Conservation (phyloP, 2,113 vertebrate genomes). For the Tapirus terrestris region DNA sequence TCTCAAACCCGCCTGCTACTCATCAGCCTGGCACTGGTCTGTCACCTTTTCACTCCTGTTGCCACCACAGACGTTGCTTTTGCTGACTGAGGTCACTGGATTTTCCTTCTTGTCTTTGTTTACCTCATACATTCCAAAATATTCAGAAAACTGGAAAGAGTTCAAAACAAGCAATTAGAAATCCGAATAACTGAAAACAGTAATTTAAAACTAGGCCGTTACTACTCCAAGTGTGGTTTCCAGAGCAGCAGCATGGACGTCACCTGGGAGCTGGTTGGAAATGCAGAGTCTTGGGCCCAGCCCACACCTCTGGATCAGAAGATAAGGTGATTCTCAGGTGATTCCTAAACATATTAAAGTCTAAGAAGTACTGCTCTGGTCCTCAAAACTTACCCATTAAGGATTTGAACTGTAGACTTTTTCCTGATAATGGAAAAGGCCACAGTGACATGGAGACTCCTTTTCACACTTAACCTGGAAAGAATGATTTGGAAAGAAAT, state of each 20-base stretch:
- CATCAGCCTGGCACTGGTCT: no score
- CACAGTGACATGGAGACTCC: neutral
- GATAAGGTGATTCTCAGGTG: neutral
- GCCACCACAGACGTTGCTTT: neutral
- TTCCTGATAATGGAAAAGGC: neutral
- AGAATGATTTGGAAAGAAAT: neutral
- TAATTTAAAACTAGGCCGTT: neutral
- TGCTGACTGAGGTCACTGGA: neutral
- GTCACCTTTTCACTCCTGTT: neutral
- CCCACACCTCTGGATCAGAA: neutral
- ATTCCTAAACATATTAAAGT: rapidly evolving
- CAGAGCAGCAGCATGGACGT: rapidly evolving
- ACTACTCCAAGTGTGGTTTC: neutral
- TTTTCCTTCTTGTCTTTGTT: neutral
- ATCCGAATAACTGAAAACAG: neutral
- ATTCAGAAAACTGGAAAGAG: neutral
- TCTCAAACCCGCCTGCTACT: neutral
- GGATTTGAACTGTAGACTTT: neutral
- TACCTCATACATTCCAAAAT: neutral
- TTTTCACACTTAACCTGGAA: neutral
- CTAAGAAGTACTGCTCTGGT: neutral
- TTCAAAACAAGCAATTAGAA: neutral
- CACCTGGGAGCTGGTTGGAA: neutral
- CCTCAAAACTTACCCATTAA: neutral
- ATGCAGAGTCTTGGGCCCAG: neutral